Evolutionary conservation across 1,140 invertebrate species (phyloP).

Genomic region (Atopsyche davidsoni): DNA sequence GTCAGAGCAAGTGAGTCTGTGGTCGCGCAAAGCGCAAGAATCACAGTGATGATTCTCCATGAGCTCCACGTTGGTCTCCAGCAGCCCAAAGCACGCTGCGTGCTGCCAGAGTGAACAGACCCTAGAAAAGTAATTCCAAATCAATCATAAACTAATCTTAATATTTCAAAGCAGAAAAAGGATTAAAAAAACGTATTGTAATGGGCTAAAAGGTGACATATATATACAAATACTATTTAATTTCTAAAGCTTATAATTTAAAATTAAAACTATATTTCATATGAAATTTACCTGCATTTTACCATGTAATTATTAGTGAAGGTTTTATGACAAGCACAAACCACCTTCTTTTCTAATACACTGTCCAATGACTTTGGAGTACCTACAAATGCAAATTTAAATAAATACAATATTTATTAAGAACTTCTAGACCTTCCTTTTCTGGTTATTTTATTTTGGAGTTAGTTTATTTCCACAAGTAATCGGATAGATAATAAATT

Average conservation of each 20-base stretch:
- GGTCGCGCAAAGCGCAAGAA: no score
- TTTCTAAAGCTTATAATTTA: not conserved
- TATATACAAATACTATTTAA: not conserved
- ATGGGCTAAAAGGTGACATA: not conserved
- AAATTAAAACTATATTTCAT: not conserved
- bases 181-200: not conserved
- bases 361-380: not conserved
- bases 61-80: no score
- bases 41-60: no score
- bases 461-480: no score
- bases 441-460: no score
- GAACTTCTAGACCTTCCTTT: no score
- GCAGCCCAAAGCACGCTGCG: constrained; percentile 13
- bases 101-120: constrained; percentile 16
- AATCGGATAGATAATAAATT: not conserved
- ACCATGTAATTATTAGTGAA: not conserved
- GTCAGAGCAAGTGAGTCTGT: no score
- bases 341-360: not conserved
- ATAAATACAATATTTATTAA: not conserved
- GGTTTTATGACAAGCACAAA: not conserved
- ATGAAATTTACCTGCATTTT: not conserved
- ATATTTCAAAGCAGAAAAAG: not conserved
- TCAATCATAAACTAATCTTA: not conserved
- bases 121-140: constrained; percentile 8
- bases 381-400: no score